Conservation (phyloP, 2,797 vertebrate genomes). For the Mormyrus proboscirostris region DNA sequence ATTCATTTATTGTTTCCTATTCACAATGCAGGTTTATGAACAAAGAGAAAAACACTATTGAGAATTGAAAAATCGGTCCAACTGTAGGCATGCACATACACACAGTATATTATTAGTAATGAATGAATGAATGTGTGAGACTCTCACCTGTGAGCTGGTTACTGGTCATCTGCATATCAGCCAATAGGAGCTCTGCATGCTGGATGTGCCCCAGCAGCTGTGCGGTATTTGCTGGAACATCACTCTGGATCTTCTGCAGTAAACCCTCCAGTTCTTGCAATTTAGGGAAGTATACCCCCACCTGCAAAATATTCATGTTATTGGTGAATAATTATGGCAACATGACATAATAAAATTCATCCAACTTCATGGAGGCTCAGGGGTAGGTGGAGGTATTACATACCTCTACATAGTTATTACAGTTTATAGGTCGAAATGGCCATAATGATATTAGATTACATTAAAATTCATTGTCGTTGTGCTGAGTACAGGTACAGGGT, state of each 20-base stretch:
- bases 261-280: slow-evolving; percentile 65
- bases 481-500: background rate
- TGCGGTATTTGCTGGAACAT: background rate
- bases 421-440: background rate
- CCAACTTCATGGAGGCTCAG: background rate
- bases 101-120: background rate
- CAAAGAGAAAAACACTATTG: background rate
- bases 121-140: background rate
- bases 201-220: slow-evolving; percentile 64
- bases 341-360: background rate
- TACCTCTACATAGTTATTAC: background rate
- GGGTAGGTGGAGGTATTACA: background rate
- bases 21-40: background rate
- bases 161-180: slow-evolving; percentile 55
- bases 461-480: background rate
- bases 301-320: slow-evolving; percentile 51
- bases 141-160: slow-evolving; percentile 48
- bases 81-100: background rate
- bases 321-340: background rate
- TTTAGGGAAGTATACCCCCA: slow-evolving; percentile 60
- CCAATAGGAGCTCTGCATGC: slow-evolving; percentile 51
- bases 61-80: background rate
- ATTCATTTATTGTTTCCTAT: background rate
- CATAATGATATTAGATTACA: background rate
- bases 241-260: slow-evolving; percentile 39